phyloP scores from a whole-genome alignment of 2,888 invertebrate genomes.

The Cylindroiulus punctatus region DNA sequence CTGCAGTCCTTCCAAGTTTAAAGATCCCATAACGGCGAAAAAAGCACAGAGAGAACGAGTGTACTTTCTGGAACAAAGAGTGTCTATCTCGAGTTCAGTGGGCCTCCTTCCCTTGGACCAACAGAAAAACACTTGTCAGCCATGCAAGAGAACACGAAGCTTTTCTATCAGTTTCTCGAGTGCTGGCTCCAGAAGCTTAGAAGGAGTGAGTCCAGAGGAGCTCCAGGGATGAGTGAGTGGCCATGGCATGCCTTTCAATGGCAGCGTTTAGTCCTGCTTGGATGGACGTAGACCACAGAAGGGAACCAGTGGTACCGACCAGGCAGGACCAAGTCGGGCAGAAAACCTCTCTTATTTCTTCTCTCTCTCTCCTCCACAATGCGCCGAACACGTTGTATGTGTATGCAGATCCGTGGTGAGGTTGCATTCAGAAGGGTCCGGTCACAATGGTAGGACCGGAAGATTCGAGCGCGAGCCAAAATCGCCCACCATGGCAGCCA shows the following conservation, averaged over 20 bases:
- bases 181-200: conserved; percentile 16
- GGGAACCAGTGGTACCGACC: background rate
- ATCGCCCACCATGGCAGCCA: background rate
- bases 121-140: conserved; percentile 42
- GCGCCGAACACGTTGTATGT: background rate
- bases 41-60: background rate
- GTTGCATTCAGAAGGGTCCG: background rate
- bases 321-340: conserved; percentile 17
- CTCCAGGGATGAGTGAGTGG: conserved; percentile 2
- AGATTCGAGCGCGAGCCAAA: background rate
- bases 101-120: conserved; percentile 34
- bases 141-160: conserved; percentile 9
- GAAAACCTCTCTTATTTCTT: conserved; percentile 37
- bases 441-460: conserved; percentile 4
- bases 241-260: conserved; percentile 29
- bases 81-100: conserved; percentile 25
- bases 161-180: background rate
- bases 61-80: conserved; percentile 24
- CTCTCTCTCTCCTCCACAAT: conserved; percentile 14
- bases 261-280: conserved; percentile 34
- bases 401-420: conserved; percentile 1
- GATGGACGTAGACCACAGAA: conserved; percentile 37
- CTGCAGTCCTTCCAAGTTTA: background rate
- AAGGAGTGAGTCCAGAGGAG: conserved; percentile 35
- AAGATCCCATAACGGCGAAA: conserved; percentile 3